Conservation (phyloP, 2,888 invertebrate species). For the Cenopis cana region DNA sequence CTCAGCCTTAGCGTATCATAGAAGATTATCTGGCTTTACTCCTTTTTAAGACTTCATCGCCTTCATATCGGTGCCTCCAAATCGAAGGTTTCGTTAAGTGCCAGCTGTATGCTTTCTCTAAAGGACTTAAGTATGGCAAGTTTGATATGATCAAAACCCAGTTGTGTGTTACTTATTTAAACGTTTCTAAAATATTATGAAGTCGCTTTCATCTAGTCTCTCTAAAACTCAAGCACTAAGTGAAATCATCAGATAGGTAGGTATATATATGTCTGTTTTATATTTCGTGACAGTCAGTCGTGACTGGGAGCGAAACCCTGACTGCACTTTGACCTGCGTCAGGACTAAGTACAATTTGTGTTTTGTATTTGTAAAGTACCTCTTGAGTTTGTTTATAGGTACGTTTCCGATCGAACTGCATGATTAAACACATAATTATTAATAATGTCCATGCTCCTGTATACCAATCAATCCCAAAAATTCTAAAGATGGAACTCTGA, state of each 20-base stretch:
- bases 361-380: too few species aligned
- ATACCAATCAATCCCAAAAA: too few species aligned
- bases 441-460: too few species aligned
- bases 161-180: neutral
- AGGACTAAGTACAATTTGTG: neutral
- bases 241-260: constrained; percentile 19
- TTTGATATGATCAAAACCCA: neutral
- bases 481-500: too few species aligned
- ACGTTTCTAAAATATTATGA: neutral
- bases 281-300: constrained; percentile 28
- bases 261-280: constrained; percentile 12
- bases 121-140: neutral
- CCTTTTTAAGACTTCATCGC: too few species aligned
- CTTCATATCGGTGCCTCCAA: too few species aligned
- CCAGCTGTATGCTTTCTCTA: neutral
- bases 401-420: too few species aligned
- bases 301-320: constrained; percentile 15
- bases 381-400: too few species aligned
- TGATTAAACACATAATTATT: too few species aligned
- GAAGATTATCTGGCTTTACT: too few species aligned
- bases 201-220: neutral
- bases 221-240: constrained; percentile 7
- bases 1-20: too few species aligned
- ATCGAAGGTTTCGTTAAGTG: too few species aligned
- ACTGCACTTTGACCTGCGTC: constrained; percentile 21